Base-by-base conservation (phyloP, 1,140 invertebrate genomes). In the Phymorhynchus buccinoides region DNA sequence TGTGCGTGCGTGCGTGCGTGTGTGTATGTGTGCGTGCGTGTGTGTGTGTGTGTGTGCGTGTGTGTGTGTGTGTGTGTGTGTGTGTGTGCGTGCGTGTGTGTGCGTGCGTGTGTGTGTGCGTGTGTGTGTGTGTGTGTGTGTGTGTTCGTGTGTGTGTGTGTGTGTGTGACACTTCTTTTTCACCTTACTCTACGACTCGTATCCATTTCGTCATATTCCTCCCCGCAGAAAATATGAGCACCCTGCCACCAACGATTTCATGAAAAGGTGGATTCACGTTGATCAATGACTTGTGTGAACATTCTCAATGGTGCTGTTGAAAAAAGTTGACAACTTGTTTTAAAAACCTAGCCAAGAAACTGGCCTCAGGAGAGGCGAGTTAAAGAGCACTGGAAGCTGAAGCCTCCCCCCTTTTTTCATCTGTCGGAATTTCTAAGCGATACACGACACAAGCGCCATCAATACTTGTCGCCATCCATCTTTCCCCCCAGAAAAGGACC, bases 51-150 rank as follows among this genome's bases (percentile, higher is more conserved):
- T 71, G 30, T 71, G 68, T 35, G n/a, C 37, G 68, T 71, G 68
- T 71, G 30, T 71, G 68, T 71, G 68, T 71, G 68, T 35, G 68
- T 75, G 35, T 41, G 73, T 75, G 73, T 41, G 73, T 41, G 73
- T 75, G 73, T 41, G 73, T 75, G 37, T 42, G 37, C 27, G 73
- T 75, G 37, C 42, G 39, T 75, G 73, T 75, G 68, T 75, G 73
- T 42, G 73, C 27, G 37, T 42, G 73, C 27, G 73, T 75, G 71
- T 75, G 71, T 75, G 71, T 75, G 71, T 75, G 71, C 41, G 71
- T 75, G 37, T 41, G 71, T 75, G 71, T 75, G 71, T 75, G 37
- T 41, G 71, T 75, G 71, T 41, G 71, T 75, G 71, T 41, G 71
- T 75, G 37, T 41, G 71, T 41, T 35, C 18, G 71, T 75, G 37